phyloP scores from a whole-genome alignment of 1,140 invertebrate species.

The Stegodyphus mimosarum region DNA sequence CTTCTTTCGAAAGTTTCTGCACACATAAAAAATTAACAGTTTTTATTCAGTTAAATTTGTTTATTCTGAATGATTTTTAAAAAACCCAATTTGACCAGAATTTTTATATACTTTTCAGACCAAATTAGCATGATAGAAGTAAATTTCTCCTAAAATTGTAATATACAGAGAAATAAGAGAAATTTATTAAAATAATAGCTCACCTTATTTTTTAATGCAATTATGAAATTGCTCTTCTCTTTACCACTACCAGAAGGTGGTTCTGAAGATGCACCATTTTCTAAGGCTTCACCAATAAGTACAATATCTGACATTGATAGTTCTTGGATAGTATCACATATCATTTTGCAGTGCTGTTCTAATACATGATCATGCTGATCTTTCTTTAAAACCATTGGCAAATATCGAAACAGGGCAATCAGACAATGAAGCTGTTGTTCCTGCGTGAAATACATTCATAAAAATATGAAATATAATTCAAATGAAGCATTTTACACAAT shows the following conservation, averaged over 20 bases:
- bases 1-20: too few relatives aligned
- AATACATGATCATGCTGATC: constrained; percentile 52
- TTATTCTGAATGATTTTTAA: too few relatives aligned
- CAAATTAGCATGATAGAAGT: too few relatives aligned
- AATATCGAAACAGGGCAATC: constrained; percentile 15
- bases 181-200: neutral
- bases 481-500: too few relatives aligned
- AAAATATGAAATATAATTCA: neutral
- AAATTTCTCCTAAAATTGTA: neutral
- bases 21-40: too few relatives aligned
- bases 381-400: constrained; percentile 38
- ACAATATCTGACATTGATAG: constrained; percentile 22
- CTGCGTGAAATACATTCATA: constrained; percentile 18
- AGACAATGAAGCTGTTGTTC: constrained; percentile 43
- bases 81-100: too few relatives aligned
- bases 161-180: constrained; percentile 3
- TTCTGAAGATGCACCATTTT: constrained; percentile 12
- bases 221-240: constrained; percentile 35
- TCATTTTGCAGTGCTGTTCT: constrained; percentile 12
- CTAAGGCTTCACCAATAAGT: constrained; percentile 31
- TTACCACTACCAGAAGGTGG: neutral
- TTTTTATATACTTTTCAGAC: too few relatives aligned
- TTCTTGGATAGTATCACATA: constrained; percentile 14
- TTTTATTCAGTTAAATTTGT: too few relatives aligned
- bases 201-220: constrained; percentile 35